Evolutionary conservation across 1,140 invertebrate genomes (phyloP).

Genomic region (Drosophila virilis): DNA sequence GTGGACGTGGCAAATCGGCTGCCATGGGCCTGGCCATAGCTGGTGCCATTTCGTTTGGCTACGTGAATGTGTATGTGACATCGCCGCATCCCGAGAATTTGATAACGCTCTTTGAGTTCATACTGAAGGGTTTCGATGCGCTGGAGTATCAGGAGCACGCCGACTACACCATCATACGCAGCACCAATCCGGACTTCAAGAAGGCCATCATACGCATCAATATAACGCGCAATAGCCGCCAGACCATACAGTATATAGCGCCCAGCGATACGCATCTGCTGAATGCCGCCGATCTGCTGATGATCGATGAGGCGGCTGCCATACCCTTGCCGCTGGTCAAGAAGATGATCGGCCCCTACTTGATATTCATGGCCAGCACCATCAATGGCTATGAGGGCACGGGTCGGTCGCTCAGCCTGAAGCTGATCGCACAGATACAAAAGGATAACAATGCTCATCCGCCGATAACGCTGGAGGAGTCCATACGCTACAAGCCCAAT

Average conservation of each 20-base stretch:
- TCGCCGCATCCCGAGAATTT: constrained; percentile 99
- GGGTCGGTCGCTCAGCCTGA: constrained; percentile 97
- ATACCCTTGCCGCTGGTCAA: constrained; percentile 98
- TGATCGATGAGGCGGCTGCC: constrained; percentile 99
- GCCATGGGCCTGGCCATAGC: constrained; percentile 97
- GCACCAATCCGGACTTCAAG: constrained; percentile 98
- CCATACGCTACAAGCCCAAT: constrained; percentile 95
- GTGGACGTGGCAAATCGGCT: constrained; percentile 99
- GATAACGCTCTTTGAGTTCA: constrained; percentile 98
- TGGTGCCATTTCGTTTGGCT: constrained; percentile 93
- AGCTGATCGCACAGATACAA: constrained; percentile 95
- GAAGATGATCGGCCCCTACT: constrained; percentile 94
- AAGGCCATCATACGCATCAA: constrained; percentile 98
- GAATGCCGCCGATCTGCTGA: constrained; percentile 96
- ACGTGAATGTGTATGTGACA: constrained; percentile 99
- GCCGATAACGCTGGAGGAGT: constrained; percentile 92
- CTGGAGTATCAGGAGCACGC: constrained; percentile 98
- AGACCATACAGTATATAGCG: constrained; percentile 99
- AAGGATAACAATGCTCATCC: constrained; percentile 86
- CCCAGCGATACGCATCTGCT: constrained; percentile 95
- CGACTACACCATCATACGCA: constrained; percentile 98
- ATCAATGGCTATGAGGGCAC: constrained; percentile 99
- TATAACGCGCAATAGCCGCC: constrained; percentile 95
- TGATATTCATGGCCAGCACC: constrained; percentile 98
- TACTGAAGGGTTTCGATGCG: constrained; percentile 98